These are phyloP conservation scores for Phocoena phocoena DNA, from an alignment of 2,113 vertebrate genomes.

Conservation along the genomic window DNA sequence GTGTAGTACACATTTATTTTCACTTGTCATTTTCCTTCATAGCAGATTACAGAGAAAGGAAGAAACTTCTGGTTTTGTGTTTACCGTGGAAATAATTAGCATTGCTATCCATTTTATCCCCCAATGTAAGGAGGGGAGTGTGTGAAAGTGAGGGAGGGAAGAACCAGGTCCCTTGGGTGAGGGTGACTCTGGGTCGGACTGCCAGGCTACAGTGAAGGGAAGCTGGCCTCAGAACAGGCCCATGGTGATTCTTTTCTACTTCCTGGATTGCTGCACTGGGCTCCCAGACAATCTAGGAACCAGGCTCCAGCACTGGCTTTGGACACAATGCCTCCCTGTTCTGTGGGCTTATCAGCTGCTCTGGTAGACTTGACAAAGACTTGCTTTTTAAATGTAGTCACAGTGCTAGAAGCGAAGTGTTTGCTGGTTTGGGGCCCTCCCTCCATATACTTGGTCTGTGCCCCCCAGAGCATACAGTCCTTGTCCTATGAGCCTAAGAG, in stretches of 20 bases:
- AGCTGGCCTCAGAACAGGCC: not conserved
- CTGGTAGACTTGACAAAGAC: not conserved
- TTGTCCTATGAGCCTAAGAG: not conserved
- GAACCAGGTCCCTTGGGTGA: not conserved
- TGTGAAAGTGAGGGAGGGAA: no score
- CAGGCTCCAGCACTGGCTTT: not conserved
- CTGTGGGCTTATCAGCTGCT: not conserved
- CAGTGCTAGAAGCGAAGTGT: not conserved
- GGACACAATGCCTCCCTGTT: not conserved
- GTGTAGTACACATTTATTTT: constrained; percentile 55
- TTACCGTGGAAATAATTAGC: not conserved
- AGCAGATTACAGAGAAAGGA: not conserved
- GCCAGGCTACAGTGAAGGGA: not conserved
- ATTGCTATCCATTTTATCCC: not conserved
- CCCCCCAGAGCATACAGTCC: not conserved
- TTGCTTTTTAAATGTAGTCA: not conserved
- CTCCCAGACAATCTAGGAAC: not conserved
- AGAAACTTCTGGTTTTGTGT: not conserved
- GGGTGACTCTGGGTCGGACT: not conserved
- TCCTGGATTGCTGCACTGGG: not conserved
- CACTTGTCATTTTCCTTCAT: constrained; percentile 48
- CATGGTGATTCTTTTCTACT: rapidly evolving
- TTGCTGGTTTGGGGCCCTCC: not conserved
- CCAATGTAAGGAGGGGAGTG: not conserved
- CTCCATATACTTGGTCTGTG: not conserved